Evolutionary conservation across 2,888 invertebrate species (phyloP).

Genomic region (Tryphoninae sp.): DNA sequence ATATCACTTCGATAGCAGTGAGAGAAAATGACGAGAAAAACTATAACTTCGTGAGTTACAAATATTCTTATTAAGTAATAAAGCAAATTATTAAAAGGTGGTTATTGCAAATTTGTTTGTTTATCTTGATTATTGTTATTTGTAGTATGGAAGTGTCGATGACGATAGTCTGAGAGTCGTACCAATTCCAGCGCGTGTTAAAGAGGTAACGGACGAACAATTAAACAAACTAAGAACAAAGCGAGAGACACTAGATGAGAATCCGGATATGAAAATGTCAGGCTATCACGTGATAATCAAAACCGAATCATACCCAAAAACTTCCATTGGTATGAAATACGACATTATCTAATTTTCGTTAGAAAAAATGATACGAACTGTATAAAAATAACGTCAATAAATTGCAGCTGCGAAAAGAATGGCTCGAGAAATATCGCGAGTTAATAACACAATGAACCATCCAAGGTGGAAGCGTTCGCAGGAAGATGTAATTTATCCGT

Average conservation of each 20-base stretch:
- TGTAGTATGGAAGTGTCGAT: conserved; percentile 11
- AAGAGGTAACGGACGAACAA: background rate
- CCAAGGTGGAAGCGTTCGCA: conserved; percentile 6
- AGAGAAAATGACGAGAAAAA: background rate
- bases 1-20: background rate
- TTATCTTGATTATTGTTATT: background rate
- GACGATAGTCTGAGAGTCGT: background rate
- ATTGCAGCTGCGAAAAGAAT: background rate
- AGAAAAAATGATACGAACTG: background rate
- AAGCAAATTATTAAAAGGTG: background rate
- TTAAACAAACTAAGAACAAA: background rate
- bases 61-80: background rate
- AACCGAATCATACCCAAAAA: background rate
- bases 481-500: conserved; percentile 8
- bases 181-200: conserved; percentile 3
- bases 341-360: background rate
- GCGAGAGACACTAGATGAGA: background rate
- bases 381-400: background rate
- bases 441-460: background rate
- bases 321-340: background rate
- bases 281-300: conserved; percentile 20
- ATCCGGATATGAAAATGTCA: background rate
- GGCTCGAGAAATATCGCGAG: background rate
- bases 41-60: conserved; percentile 4
- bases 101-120: background rate